Evolutionary conservation across 2,888 invertebrate genomes (phyloP).

Genomic region (Tanypteryx hageni): DNA sequence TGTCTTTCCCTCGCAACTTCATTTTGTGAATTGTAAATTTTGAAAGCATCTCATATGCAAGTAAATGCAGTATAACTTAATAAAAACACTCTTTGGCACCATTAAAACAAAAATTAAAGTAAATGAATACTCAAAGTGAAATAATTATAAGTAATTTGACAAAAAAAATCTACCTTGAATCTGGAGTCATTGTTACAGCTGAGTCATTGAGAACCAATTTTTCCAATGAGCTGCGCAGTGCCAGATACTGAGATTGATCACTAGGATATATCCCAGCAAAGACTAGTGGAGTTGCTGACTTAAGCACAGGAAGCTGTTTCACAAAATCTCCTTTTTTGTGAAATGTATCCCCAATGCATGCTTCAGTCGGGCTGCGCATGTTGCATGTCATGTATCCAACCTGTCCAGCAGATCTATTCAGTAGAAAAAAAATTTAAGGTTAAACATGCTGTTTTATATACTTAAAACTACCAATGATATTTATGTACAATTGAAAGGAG

Average conservation of each 20-base stretch:
- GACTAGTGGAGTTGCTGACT: conserved; percentile 86
- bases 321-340: conserved; percentile 78
- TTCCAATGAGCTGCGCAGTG: conserved; percentile 88
- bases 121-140: too few species aligned
- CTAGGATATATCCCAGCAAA: conserved; percentile 94
- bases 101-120: too few species aligned
- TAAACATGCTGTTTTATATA: conserved; percentile 60
- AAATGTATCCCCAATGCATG: conserved; percentile 87
- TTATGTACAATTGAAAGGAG: too few species aligned
- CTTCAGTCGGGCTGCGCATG: conserved; percentile 85
- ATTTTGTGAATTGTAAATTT: too few species aligned
- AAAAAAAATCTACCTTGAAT: conserved; percentile 82
- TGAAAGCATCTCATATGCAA: too few species aligned
- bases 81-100: too few species aligned
- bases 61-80: too few species aligned
- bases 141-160: too few species aligned
- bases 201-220: conserved; percentile 96
- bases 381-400: conserved; percentile 92
- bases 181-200: conserved; percentile 88
- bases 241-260: conserved; percentile 89
- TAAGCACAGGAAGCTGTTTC: conserved; percentile 81
- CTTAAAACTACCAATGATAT: conserved; percentile 40
- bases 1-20: too few species aligned
- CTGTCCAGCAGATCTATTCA: conserved; percentile 86
- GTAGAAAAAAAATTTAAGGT: conserved; percentile 66